Evolutionary conservation across 2,888 invertebrate genomes (phyloP).

Genomic region (Drosophila neotestacea): DNA sequence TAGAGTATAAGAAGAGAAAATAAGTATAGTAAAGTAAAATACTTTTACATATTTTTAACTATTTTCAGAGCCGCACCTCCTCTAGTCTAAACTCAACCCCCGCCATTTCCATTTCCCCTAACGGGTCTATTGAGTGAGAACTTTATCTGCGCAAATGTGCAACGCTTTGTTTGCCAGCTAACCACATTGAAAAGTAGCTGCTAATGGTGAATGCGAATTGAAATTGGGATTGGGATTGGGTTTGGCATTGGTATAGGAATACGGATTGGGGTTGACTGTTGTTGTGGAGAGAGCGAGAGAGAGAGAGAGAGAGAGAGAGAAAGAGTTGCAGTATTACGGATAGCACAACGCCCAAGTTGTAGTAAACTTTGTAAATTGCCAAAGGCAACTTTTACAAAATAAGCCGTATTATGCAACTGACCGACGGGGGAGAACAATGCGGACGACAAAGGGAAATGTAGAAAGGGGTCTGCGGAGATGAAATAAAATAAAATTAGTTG

Average conservation of each 20-base stretch:
- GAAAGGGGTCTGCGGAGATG: background rate
- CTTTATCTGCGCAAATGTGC: conserved; percentile 80
- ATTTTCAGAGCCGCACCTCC: conserved; percentile 44
- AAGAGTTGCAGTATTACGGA: conserved; percentile 11
- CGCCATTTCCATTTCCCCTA: background rate
- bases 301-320: background rate
- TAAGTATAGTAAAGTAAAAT: conserved; percentile 59
- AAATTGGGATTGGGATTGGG: conserved; percentile 33
- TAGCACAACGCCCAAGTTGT: conserved; percentile 58
- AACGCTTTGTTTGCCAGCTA: conserved; percentile 80
- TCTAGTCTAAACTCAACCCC: background rate
- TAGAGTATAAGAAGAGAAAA: conserved; percentile 31
- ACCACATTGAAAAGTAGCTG: conserved; percentile 81
- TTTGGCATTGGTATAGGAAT: conserved; percentile 26
- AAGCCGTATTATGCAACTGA: conserved; percentile 71
- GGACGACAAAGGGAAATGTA: conserved; percentile 3
- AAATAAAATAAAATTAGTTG: conserved; percentile 62
- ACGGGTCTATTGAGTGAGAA: conserved; percentile 66
- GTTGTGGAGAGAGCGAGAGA: background rate
- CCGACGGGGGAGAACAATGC: conserved; percentile 11
- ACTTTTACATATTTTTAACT: conserved; percentile 79
- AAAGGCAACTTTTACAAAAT: conserved; percentile 78
- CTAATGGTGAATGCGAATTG: conserved; percentile 76
- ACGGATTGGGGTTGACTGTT: conserved; percentile 11
- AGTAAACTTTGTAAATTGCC: conserved; percentile 77